These are phyloP conservation scores for Tethya wilhelma DNA, from an alignment of 37 sponge, comb jelly and placozoan species.

Conservation along the genomic window DNA sequence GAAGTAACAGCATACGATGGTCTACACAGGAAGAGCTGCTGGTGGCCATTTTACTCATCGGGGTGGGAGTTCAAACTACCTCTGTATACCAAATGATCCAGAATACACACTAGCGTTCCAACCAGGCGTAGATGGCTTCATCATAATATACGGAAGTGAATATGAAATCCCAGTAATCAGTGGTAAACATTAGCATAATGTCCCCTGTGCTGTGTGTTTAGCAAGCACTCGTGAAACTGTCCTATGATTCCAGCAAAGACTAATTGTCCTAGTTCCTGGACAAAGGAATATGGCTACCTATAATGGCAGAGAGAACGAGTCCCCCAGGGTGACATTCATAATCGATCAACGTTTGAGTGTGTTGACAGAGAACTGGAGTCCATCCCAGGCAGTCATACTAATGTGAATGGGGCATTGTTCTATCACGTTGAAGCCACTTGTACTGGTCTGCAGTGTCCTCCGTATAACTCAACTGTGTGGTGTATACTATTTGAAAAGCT, in stretches of 20 bases:
- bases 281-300: constrained; percentile 58
- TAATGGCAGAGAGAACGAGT: too few relatives aligned
- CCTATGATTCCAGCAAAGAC: constrained; percentile 48
- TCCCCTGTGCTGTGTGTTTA: constrained; percentile 59
- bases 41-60: not conserved
- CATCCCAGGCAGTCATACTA: constrained; percentile 19
- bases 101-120: constrained; percentile 19
- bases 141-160: constrained; percentile 32
- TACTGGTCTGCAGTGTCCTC: not conserved
- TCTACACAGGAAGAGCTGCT: constrained; percentile 8
- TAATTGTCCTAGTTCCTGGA: constrained; percentile 44
- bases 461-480: constrained; percentile 15
- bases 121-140: constrained; percentile 11
- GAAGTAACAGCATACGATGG: too few relatives aligned
- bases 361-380: constrained; percentile 32
- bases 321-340: not conserved
- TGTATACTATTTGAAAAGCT: not conserved
- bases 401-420: constrained; percentile 4
- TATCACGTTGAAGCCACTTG: not conserved
- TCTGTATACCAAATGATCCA: constrained; percentile 27
- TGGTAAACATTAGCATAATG: constrained; percentile 2
- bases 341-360: constrained; percentile 35
- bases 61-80: constrained; percentile 13
- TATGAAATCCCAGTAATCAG: constrained; percentile 34
- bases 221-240: constrained; percentile 3